Evolutionary conservation across 2,113 vertebrate species (phyloP).

Genomic region (Ciconia maguari): DNA sequence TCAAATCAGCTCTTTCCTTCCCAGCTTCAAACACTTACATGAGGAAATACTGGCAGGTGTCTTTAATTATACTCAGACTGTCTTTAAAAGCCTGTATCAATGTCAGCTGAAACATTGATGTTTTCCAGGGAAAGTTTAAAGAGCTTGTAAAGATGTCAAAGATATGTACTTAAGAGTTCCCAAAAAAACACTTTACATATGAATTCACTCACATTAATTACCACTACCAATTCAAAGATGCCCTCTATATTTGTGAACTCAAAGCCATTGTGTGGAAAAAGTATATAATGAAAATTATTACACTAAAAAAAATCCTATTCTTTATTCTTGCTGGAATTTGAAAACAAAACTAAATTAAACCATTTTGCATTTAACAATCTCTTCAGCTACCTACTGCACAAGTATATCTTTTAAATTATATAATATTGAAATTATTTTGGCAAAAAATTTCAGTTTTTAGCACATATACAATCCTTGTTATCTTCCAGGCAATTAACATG

Average conservation of each 20-base stretch:
- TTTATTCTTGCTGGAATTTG: background rate
- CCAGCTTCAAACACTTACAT: background rate
- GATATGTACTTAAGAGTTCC: background rate
- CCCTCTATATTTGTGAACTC: background rate
- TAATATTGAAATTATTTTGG: background rate
- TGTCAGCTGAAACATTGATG: background rate
- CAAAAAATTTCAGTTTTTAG: background rate
- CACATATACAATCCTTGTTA: background rate
- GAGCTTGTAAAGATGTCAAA: conserved; percentile 10
- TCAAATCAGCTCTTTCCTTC: background rate
- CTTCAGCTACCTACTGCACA: background rate
- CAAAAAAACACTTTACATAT: background rate
- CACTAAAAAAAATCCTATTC: background rate
- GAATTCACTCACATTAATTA: background rate
- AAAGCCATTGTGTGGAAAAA: background rate
- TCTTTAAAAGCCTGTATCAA: background rate
- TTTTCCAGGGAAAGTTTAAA: conserved; percentile 3
- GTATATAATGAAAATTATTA: background rate
- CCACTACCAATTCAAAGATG: background rate
- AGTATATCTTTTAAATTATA: background rate
- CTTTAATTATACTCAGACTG: background rate
- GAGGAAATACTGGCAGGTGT: background rate
- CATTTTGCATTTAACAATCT: background rate
- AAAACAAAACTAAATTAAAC: background rate
- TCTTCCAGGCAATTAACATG: background rate